Evolutionary conservation across 2,888 invertebrate genomes (phyloP), one percentile per base, ranked within the genome.

Genomic region (Coelopa pilipes): DNA sequence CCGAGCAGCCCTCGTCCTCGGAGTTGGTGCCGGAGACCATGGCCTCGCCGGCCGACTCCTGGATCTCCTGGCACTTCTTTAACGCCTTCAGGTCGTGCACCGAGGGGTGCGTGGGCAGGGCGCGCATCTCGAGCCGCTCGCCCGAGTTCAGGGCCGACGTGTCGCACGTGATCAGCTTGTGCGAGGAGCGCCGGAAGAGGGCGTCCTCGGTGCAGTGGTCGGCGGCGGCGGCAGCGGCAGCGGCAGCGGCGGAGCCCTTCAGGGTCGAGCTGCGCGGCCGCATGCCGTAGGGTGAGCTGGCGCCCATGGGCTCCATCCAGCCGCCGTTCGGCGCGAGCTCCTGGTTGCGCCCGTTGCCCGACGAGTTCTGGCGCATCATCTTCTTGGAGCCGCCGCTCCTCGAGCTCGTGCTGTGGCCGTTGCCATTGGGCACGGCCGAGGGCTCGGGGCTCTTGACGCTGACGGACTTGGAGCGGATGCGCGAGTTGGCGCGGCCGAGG

Each of bases 11-110:
- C 80, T 90, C 90, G 78, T 90, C 90, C 80, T 91, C 90, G 0
- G 90, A 90, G 78, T 90, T 90, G 75, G 90, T 89, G 75, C 90
- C 92, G n/a, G 91, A 91, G 49, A 92, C 92, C 88, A 91, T 91
- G 0, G 91, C 91, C 82, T 92, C 92, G 34, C 91, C 92, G 2
- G 92, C 92, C 1, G 92, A 89, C 80, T 91, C 91, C 80, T 91
- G 91, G 17, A 92, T 92, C 76, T 88, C 86, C 76, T 87, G 87
- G 73, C 81, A 84, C 78, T 87, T 88, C 76, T 87, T 87, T 4
- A 82, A 76, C 15, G 80, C 81, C 77, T 87, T 87, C 24, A 84
- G 76, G 68, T 85, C 85, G 71, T 83, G 82, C 55, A 83, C 82
- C 12, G 84, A 83, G 10, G 87, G 82, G 73, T 84, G 86, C 46